A percentile compares a stretch with the other conserved stretches of the same genome.
Evolutionary conservation across 2,797 vertebrate species (phyloP).

Genomic region (Micrastur ruficollis): DNA sequence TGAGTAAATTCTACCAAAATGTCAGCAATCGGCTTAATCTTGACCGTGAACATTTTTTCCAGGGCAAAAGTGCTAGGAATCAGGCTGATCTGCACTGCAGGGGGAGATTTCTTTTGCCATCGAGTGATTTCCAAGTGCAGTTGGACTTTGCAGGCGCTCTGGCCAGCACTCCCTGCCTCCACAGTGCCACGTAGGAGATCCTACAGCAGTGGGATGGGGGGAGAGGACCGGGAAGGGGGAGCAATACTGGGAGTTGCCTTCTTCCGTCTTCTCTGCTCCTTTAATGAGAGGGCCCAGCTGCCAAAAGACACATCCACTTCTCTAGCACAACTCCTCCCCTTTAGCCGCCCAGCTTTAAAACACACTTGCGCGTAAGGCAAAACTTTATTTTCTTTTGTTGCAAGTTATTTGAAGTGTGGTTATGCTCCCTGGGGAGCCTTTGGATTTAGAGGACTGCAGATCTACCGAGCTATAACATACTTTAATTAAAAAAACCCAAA

Average conservation of each 20-base stretch:
- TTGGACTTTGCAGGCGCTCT: neutral
- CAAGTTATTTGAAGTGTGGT: neutral
- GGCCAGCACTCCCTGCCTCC: conserved; percentile 5
- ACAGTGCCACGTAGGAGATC: conserved; percentile 64
- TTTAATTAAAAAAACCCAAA: neutral
- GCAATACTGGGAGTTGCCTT: conserved; percentile 31
- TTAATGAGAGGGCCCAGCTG: neutral
- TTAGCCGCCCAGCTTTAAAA: neutral
- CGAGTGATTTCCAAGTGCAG: neutral
- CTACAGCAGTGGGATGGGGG: neutral
- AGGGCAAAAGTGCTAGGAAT: neutral
- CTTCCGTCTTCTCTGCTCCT: neutral
- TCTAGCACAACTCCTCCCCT: conserved; percentile 6
- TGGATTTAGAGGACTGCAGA: neutral
- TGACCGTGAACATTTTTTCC: neutral
- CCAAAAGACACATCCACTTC: neutral
- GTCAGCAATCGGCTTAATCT: neutral
- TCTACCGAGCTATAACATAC: neutral
- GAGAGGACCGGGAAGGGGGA: neutral
- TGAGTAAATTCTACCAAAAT: neutral
- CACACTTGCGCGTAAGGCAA: neutral
- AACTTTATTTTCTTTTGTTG: neutral
- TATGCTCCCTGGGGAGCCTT: neutral
- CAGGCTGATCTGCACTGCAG: neutral
- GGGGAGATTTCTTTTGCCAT: neutral